These are phyloP conservation scores for Natrix natrix DNA, from an alignment of 2,797 vertebrate species.

Conservation along the genomic window DNA sequence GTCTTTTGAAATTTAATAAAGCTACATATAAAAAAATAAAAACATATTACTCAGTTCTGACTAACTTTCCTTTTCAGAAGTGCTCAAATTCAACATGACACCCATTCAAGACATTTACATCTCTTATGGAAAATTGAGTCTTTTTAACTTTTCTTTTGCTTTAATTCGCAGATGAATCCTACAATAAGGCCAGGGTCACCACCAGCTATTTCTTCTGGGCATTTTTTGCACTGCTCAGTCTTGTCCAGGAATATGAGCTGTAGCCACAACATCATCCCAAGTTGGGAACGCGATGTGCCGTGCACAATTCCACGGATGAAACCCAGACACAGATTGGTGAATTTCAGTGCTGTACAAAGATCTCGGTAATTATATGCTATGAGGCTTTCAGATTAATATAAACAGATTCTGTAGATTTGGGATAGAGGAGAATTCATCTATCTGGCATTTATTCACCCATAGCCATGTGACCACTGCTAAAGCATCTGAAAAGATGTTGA, in stretches of 20 bases:
- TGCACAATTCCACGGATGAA: not conserved
- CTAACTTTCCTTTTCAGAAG: not conserved
- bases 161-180: conserved; percentile 11
- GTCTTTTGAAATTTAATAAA: not conserved
- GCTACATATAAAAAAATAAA: not conserved
- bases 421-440: not conserved
- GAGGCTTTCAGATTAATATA: not conserved
- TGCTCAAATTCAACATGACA: not conserved
- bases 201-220: not conserved
- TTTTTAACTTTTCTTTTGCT: not conserved
- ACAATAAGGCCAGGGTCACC: not conserved
- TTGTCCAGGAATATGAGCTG: not conserved
- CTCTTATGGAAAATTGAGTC: too few species aligned
- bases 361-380: not conserved
- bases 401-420: not conserved
- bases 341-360: not conserved
- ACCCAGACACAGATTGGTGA: not conserved
- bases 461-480: not conserved
- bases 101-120: accelerated
- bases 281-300: not conserved
- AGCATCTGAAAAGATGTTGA: not conserved
- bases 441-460: not conserved
- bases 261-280: not conserved
- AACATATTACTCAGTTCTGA: not conserved
- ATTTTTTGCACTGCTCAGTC: not conserved